Base-by-base conservation (phyloP, 2,797 vertebrate genomes). In the Rhinichthys osculus region DNA sequence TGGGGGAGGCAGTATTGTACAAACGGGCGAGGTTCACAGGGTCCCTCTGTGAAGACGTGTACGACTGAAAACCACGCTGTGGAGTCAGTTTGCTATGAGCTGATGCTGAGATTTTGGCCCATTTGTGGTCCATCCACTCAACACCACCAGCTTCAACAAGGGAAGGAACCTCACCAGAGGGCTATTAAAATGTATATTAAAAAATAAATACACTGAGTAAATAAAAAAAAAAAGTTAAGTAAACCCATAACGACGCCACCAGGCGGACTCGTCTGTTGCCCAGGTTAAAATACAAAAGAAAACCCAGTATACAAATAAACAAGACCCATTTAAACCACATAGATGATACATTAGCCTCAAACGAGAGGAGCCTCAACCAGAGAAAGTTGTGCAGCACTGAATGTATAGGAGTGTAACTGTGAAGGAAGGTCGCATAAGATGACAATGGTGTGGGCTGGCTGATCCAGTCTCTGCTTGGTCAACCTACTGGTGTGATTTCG, bases 191-290 rank as follows among this genome's bases (percentile, higher is more conserved):
- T 17, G 83, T 81, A 85, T 47, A 81, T 84, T 87, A 89, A 89
- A 90, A 62, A 90, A 90, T 83, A 76, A 88, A 81, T 80, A 89
- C 87, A 93, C 87, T n/a, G 35, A 84, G 82, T 73, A 91, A 71
- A 64, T 79, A 88, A 90, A 33, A 11, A 16, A 13, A 62, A 91
- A 87, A 85, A 27, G 10, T 47, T 23, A 86, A 87, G 87, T 88
- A 77, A 88, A 87, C 89, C 89, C 87, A 92, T 89, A 89, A 92
- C 92, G 89, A 92, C 92, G 92, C 93, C 92, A 93, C 94, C 93
- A 85, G 91, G 88, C 93, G 92, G 94, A 93, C 17, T 77, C 1
- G 91, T 94, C 95, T 95, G 93, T 94, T 95, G 94, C 94, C 94
- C 94, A 96, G 74, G 21, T 59, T 74, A 83, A 86, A 86, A 84